A percentile compares a stretch with the other conserved stretches of the same genome.
Evolutionary conservation across 2,888 invertebrate species (phyloP).

Genomic region (Cephus pulcher): DNA sequence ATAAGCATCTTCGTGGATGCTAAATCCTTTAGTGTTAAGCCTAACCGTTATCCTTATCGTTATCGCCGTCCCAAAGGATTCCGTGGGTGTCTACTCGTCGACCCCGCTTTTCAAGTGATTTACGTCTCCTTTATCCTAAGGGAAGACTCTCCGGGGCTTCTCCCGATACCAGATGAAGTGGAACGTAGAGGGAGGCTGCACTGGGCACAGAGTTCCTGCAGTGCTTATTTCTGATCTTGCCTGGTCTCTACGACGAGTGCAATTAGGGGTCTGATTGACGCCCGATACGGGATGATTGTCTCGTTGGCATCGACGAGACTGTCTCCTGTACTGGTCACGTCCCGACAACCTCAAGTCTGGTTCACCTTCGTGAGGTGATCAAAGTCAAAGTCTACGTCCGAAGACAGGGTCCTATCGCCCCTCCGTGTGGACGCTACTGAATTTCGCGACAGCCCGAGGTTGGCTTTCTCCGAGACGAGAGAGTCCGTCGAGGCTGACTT

Average conservation of each 20-base stretch:
- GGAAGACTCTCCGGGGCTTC: conserved; percentile 22
- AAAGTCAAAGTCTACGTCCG: background rate
- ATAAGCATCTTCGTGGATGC: background rate
- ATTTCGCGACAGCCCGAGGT: background rate
- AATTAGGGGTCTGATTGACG: conserved; percentile 33
- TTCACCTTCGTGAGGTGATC: background rate
- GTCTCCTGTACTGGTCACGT: background rate
- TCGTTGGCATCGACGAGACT: conserved; percentile 5
- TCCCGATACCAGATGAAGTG: background rate
- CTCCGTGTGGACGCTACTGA: background rate
- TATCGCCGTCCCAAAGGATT: background rate
- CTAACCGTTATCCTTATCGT: conserved; percentile 5
- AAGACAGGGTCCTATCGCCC: background rate
- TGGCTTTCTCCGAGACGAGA: background rate
- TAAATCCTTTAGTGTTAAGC: background rate
- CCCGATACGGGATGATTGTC: background rate
- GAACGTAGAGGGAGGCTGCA: background rate
- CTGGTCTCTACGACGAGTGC: conserved; percentile 13
- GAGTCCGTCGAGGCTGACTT: background rate
- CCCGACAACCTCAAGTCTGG: background rate
- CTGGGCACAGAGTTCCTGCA: conserved; percentile 13
- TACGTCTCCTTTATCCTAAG: background rate
- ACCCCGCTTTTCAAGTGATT: conserved; percentile 5
- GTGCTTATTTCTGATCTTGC: conserved; percentile 1
- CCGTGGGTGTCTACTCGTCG: background rate